Evolutionary conservation across 2,797 vertebrate species (phyloP), one percentile per base, ranked within the genome.

Genomic region (Helarctos malayanus): DNA sequence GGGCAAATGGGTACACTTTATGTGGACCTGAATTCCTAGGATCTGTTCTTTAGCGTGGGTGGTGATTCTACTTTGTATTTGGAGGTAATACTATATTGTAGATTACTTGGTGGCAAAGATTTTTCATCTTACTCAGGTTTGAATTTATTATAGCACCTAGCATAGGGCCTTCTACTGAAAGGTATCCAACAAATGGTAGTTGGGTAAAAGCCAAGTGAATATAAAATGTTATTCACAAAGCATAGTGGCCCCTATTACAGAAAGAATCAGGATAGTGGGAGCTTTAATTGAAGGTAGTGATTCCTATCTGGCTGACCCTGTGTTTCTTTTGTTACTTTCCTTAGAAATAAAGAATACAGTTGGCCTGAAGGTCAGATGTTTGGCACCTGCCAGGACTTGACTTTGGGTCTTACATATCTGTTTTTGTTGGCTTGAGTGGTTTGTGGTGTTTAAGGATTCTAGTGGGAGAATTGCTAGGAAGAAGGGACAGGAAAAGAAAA

Each of bases 391-490:
- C 95, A 68, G 80, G 68, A 52, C 35, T 69, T 91, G 73, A 47
- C 0, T 5, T 25, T 98, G 76, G n/a, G 15, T 88, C 2, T 59
- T 57, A 3, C 79, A 52, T 49, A 0, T 29, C 14, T 49, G 27
- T 23, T 59, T 93, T 69, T 79, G 5, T 84, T 69, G 59, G 2
- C 41, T 65, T 97, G 27, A 83, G 29, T 81, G 83, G 8, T 82
- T 95, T 71, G 5, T 92, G 79, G 14, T 97, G 75, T 63, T 56
- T 71, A n/a, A 25, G 94, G 88, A 90, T 97, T 80, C 23, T 93
- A 79, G 76, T 10, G 86, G 87, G 65, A 52, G 71, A 65, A 92
- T 56, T 57, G 49, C 65, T 18, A n/a, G 32, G 41, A 11, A 49
- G 83, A 92, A 79, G 79, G 84, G 68, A 38, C 18, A 45, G 56